These are phyloP conservation scores for Tiliacea citrago DNA, from an alignment of 2,888 invertebrate genomes.

Conservation along the genomic window DNA sequence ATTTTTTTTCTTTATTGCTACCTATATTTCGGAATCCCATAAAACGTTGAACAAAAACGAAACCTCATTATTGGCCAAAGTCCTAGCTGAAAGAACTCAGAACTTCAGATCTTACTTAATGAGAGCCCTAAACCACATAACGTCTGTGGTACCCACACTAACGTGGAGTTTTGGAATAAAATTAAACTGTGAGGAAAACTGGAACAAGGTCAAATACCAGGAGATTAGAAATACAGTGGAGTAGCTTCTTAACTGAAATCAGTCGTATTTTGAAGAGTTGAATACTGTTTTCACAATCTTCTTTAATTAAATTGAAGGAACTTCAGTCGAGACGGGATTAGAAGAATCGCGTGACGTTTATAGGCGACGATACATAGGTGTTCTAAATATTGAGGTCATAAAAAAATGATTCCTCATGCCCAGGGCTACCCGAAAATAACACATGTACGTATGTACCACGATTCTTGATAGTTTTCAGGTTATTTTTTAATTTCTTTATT, in stretches of 20 bases:
- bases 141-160: not conserved
- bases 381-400: too few species aligned
- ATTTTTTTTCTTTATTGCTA: not conserved
- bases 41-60: not conserved
- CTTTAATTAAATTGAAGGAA: constrained; percentile 56
- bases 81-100: not conserved
- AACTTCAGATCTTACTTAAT: not conserved
- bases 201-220: constrained; percentile 53
- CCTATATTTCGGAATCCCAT: not conserved
- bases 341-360: constrained; percentile 1
- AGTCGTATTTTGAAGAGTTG: constrained; percentile 50
- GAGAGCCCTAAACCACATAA: not conserved
- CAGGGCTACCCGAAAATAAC: too few species aligned
- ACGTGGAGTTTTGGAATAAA: constrained; percentile 21
- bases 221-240: constrained; percentile 53
- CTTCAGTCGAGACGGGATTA: constrained; percentile 6
- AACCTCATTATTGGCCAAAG: not conserved
- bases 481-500: too few species aligned
- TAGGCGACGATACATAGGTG: not conserved
- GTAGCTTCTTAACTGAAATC: constrained; percentile 45
- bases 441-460: too few species aligned
- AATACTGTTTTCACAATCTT: constrained; percentile 54
- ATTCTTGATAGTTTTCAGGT: too few species aligned
- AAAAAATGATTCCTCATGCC: too few species aligned
- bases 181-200: constrained; percentile 25